Evolutionary conservation across 2,888 invertebrate species (phyloP).

Genomic region (Acleris laterana): DNA sequence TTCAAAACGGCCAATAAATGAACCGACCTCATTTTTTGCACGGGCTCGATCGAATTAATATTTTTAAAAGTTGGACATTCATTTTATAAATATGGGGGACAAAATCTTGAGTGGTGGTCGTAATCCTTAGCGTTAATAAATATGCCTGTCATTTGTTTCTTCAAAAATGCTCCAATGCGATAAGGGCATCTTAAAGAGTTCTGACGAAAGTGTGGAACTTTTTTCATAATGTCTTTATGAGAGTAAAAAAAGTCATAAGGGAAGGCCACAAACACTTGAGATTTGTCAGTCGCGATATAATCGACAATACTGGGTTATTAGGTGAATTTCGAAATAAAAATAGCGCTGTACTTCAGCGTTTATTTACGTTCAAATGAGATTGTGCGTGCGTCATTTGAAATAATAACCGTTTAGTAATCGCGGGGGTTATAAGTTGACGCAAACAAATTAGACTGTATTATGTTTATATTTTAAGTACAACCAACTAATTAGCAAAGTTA

Average conservation of each 20-base stretch:
- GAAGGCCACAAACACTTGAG: constrained; percentile 56
- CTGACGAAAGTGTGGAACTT: constrained; percentile 51
- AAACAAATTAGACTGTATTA: constrained; percentile 18
- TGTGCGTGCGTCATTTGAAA: constrained; percentile 10
- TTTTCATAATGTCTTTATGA: constrained; percentile 63
- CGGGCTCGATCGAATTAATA: constrained; percentile 41
- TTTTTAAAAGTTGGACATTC: constrained; percentile 19
- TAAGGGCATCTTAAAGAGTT: constrained; percentile 33
- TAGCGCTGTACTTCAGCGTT: neutral
- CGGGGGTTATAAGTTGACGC: constrained; percentile 5
- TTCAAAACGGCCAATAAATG: constrained; percentile 76
- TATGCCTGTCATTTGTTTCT: constrained; percentile 25
- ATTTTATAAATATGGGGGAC: constrained; percentile 7
- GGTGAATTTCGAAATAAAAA: neutral
- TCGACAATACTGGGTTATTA: neutral
- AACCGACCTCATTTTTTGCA: constrained; percentile 60
- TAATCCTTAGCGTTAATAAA: constrained; percentile 17
- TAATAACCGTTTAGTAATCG: constrained; percentile 5
- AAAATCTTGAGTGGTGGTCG: constrained; percentile 3
- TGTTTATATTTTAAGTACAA: constrained; percentile 6
- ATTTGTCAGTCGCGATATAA: constrained; percentile 45
- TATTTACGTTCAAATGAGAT: neutral
- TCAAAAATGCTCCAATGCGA: constrained; percentile 17
- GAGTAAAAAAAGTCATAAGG: constrained; percentile 50
- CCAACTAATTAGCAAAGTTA: constrained; percentile 13